A percentile compares a stretch with the other conserved stretches of the same genome.
Conservation (phyloP, 1,140 invertebrate species). For the Apolygus lucorum region DNA sequence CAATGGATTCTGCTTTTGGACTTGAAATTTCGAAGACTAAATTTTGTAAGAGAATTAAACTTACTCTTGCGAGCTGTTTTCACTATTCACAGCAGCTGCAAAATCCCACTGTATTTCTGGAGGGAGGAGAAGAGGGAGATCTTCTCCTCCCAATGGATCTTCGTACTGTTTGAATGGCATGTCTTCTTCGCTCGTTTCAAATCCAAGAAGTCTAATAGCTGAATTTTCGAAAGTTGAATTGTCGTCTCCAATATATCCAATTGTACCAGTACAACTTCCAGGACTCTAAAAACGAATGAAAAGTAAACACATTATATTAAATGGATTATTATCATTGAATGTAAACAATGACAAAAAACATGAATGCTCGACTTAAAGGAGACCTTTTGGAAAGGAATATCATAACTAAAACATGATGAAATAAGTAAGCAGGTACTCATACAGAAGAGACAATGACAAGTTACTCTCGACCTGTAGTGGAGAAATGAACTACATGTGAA, state of each 20-base stretch:
- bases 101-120: constrained; percentile 45
- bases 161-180: background rate
- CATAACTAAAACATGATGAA: too few species aligned
- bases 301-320: too few species aligned
- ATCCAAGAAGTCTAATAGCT: background rate
- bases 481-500: too few species aligned
- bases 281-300: constrained; percentile 44
- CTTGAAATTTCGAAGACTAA: too few species aligned
- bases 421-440: too few species aligned
- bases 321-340: too few species aligned
- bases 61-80: background rate
- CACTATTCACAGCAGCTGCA: background rate
- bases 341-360: too few species aligned
- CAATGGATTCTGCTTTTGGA: too few species aligned
- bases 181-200: background rate
- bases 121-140: constrained; percentile 41
- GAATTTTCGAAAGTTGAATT: background rate
- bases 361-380: background rate
- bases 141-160: background rate
- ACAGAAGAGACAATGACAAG: too few species aligned
- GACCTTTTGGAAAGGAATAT: too few species aligned
- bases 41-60: too few species aligned
- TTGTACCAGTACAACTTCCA: background rate
- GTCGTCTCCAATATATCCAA: background rate
- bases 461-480: too few species aligned